These are phyloP conservation scores for Ellobius talpinus DNA, from an alignment of 2,113 vertebrate species.

Conservation along the genomic window DNA sequence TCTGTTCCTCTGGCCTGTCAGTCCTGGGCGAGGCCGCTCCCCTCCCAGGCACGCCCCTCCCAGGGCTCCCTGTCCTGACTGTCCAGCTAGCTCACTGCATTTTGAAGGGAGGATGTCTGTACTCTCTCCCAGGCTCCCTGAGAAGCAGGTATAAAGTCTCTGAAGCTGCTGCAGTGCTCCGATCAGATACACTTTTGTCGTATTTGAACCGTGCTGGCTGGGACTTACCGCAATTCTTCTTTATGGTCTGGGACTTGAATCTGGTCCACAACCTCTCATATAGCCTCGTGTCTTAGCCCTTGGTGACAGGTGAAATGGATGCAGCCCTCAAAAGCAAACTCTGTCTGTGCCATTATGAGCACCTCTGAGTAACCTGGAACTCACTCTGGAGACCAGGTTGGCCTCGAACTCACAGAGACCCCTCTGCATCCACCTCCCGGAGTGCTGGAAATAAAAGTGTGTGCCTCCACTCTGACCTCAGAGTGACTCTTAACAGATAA, in stretches of 20 bases:
- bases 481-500: background rate
- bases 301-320: background rate
- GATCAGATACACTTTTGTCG: background rate
- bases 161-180: background rate
- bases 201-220: background rate
- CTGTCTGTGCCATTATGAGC: background rate
- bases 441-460: background rate
- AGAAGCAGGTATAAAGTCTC: background rate
- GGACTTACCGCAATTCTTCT: background rate
- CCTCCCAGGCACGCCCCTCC: background rate
- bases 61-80: background rate
- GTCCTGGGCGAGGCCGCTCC: background rate
- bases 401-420: background rate
- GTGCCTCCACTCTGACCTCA: background rate
- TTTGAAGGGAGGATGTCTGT: background rate
- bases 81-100: background rate
- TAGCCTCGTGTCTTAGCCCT: background rate
- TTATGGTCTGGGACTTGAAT: background rate
- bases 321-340: background rate
- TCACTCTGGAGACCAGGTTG: background rate
- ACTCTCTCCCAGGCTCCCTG: background rate
- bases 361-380: background rate
- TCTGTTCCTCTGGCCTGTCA: background rate
- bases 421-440: rapidly evolving
- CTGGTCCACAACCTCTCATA: background rate